phyloP scores from a whole-genome alignment of 1,140 invertebrate species.

The Penaeus indicus region DNA sequence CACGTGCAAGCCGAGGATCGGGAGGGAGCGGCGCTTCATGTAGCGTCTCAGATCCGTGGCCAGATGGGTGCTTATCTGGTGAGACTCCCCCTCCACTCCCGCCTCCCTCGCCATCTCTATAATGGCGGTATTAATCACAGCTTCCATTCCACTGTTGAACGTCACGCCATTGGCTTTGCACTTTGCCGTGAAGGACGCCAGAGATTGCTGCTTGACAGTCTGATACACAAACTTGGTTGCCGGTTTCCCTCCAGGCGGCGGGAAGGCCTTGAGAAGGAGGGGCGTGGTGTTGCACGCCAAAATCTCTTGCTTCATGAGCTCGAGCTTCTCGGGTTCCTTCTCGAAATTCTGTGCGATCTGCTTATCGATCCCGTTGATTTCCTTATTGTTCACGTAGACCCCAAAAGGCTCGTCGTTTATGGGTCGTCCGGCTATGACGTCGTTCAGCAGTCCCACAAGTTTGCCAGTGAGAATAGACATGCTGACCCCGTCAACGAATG shows the following conservation, averaged over 20 bases:
- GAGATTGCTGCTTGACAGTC: not conserved
- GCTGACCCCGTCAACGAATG: too few relatives aligned
- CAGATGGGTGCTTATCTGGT: not conserved
- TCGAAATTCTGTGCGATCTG: too few relatives aligned
- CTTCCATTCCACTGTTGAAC: not conserved
- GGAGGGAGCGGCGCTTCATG: not conserved
- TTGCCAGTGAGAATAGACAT: too few relatives aligned
- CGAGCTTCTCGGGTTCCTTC: too few relatives aligned
- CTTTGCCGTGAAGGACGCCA: not conserved
- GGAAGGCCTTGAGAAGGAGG: too few relatives aligned
- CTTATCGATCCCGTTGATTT: too few relatives aligned
- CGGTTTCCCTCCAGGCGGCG: not conserved
- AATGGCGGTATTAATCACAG: conserved; percentile 24
- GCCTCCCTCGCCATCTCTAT: not conserved
- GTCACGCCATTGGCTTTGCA: not conserved
- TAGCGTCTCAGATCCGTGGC: not conserved
- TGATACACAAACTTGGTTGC: not conserved
- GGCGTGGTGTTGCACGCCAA: too few relatives aligned
- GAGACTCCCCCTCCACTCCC: not conserved
- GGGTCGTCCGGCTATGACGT: too few relatives aligned
- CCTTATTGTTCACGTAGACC: too few relatives aligned
- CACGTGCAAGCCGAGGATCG: not conserved
- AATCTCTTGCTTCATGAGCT: too few relatives aligned
- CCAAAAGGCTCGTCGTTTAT: too few relatives aligned
- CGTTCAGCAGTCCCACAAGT: too few relatives aligned